Base-by-base conservation (phyloP, 2,888 invertebrate species). In the Apamea epomidion region DNA sequence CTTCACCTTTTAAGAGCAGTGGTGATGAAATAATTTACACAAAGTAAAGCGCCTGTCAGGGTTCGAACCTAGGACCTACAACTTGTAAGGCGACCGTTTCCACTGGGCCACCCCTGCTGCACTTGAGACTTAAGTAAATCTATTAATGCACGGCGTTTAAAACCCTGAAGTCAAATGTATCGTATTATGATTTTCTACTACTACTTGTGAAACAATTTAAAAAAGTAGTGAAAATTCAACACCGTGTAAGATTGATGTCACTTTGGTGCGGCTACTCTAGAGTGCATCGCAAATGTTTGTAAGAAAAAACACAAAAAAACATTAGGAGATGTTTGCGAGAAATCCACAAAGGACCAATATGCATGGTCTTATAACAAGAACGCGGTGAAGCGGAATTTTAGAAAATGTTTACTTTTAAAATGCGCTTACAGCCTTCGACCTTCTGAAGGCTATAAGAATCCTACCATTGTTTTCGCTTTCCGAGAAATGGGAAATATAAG, bases 261-360 rank as follows among this genome's bases (percentile, higher is more conserved):
- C 37, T 37, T 37, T 18, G 2, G 7, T 76, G 18, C 51, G 42
- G 42, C 25, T 0, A 51, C 1, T 25, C 37, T 7, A 3, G 1
- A 64, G 62, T 64, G 76, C 29, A 76, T 51, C 42, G 14, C 12
- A 18, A 64, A 37, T 48, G n/a, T 74, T 48, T 74, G 18, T 21
- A 10, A 18, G 16, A 21, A 32, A n/a, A n/a, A n/a, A n/a, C n/a
- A n/a, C n/a, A n/a, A n/a, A n/a, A n/a, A 74, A n/a, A 62, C 74
- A 14, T 25, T 18, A n/a, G n/a, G 37, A 21, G 25, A 58, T 12
- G 12, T 32, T n/a, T 48, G 8, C n/a, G 48, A 74, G 6, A 48
- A 37, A 25, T n/a, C 10, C 32, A 10, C 25, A 37, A 77, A 42
- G 3, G 18, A 45, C 45, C 32, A 78, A 65, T 25, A 76, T 65